Evolutionary conservation across 2,888 invertebrate species (phyloP), one percentile per base, ranked within the genome.

Genomic region (Tillus elongatus): DNA sequence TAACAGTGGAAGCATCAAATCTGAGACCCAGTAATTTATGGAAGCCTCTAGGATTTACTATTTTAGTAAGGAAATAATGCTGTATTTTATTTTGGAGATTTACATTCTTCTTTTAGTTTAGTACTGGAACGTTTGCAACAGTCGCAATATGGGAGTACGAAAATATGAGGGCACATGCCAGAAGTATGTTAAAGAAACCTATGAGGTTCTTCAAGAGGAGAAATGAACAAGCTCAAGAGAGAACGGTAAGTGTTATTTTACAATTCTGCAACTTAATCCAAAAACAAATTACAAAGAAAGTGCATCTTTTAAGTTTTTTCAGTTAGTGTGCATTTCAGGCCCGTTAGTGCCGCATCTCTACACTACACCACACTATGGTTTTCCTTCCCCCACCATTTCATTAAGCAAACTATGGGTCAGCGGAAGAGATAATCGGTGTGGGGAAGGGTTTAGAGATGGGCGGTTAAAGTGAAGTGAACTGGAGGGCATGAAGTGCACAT

Each of bases 111-210:
- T 51, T 53, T 48, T 52, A 63, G 64, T 65, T 65, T 56, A 59
- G 56, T 50, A 53, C 80, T 30, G 72, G 75, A 11, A 80, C 82
- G 57, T 73, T 89, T 56, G 70, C 75, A 14, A 82, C 81, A 11
- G 84, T 85, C 49, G 75, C 85, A 11, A 79, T 93, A 46, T 86
- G 87, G 84, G 87, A 92, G 63, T 92, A 93, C 70, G 93, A 93
- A 66, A 73, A 56, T 40, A 64, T 67, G 54, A 64, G 75, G 36
- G 49, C 67, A n/a, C 75, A 76, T 61, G 74, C 75, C n/a, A 54
- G 66, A 30, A 61, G 58, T 15, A 65, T 74, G 57, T 58, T 76
- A 30, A 69, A 65, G 52, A 68, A 64, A 55, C 71, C 75, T 11
- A 57, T 69, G 16, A 61, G 61, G 37, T 75, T 75, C 64, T 60